phyloP scores from a whole-genome alignment of 2,888 invertebrate genomes.

The Nephrotoma flavescens region DNA sequence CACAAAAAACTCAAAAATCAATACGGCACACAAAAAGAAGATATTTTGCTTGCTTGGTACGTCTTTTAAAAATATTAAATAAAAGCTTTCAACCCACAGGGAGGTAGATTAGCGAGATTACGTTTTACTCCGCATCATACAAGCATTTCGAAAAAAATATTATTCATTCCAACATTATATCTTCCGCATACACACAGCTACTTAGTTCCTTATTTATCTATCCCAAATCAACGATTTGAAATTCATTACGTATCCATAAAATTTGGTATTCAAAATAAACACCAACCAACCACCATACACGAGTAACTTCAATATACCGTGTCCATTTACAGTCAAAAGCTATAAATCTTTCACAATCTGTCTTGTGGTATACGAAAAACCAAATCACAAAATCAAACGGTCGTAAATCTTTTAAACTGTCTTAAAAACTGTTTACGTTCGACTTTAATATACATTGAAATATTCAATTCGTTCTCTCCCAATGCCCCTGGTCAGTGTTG shows the following conservation, averaged over 20 bases:
- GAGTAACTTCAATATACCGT: neutral
- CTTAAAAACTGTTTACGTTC: neutral
- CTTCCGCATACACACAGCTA: neutral
- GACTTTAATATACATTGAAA: neutral
- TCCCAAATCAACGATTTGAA: neutral
- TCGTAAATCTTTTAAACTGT: neutral
- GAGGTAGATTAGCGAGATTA: neutral
- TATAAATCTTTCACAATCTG: neutral
- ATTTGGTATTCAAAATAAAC: neutral
- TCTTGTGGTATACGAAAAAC: neutral
- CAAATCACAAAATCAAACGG: neutral
- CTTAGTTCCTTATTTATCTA: neutral
- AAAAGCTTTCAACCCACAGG: neutral
- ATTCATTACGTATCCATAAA: neutral
- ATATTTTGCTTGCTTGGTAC: neutral
- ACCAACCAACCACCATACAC: neutral
- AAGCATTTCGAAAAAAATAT: neutral
- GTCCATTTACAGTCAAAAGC: neutral
- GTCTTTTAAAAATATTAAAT: neutral
- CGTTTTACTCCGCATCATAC: neutral
- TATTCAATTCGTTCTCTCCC: neutral
- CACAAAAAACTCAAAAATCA: neutral
- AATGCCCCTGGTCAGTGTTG: neutral
- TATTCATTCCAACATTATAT: neutral
- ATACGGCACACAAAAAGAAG: neutral